Conservation (phyloP, 2,797 vertebrate species). For the Aphelocoma californica region DNA sequence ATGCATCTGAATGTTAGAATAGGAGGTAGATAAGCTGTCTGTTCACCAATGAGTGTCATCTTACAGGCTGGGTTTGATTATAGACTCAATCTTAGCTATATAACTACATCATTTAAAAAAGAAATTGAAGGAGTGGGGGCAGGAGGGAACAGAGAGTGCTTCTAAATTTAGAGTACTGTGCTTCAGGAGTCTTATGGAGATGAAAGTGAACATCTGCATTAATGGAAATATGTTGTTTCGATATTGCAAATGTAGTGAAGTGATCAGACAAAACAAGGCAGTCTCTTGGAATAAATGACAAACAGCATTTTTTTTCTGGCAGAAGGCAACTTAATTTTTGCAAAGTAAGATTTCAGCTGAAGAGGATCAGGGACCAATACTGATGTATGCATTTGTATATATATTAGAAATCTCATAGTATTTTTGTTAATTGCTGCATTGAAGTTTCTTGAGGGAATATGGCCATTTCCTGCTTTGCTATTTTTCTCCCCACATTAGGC, state of each 20-base stretch:
- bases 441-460: background rate
- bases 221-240: conserved; percentile 7
- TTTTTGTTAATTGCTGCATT: background rate
- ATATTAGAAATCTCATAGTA: background rate
- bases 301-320: conserved; percentile 17
- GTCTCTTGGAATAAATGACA: conserved; percentile 37
- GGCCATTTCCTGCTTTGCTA: background rate
- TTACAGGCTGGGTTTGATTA: conserved; percentile 18
- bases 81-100: conserved; percentile 24
- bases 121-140: conserved; percentile 12
- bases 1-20: background rate
- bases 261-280: conserved; percentile 30
- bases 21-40: background rate
- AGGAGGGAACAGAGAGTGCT: background rate
- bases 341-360: conserved; percentile 42
- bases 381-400: background rate
- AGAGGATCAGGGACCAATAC: background rate
- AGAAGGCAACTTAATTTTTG: conserved; percentile 55
- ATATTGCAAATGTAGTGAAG: background rate
- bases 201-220: conserved; percentile 16
- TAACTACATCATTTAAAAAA: conserved; percentile 50
- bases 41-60: background rate
- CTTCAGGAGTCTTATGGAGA: conserved; percentile 23
- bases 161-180: conserved; percentile 30
- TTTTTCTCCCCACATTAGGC: background rate